phyloP scores from a whole-genome alignment of 2,797 vertebrate species.

The Knipowitschia caucasica region DNA sequence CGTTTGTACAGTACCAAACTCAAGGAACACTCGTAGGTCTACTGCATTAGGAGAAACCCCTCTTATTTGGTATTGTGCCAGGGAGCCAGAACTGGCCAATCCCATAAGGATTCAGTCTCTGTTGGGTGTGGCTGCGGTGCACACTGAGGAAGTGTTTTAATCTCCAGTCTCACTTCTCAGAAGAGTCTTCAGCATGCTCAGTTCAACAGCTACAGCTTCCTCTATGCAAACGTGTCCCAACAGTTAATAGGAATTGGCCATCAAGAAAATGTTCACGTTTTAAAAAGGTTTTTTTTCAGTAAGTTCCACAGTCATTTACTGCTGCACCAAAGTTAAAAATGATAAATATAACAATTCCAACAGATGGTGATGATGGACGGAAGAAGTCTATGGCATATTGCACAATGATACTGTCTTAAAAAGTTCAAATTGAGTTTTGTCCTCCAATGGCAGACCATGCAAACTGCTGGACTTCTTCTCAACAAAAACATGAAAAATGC shows the following conservation, averaged over 20 bases:
- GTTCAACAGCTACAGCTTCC: constrained; percentile 55
- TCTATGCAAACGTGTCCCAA: constrained; percentile 62
- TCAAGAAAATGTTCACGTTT: constrained; percentile 60
- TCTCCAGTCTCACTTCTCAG: constrained; percentile 35
- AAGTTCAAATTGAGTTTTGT: constrained; percentile 53
- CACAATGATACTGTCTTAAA: constrained; percentile 73
- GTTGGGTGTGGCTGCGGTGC: constrained; percentile 61
- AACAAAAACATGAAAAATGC: constrained; percentile 36
- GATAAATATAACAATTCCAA: constrained; percentile 17
- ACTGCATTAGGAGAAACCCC: constrained; percentile 80
- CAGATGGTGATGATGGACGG: constrained; percentile 65
- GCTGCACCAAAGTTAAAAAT: constrained; percentile 48
- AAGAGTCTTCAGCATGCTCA: constrained; percentile 43
- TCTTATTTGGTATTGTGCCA: constrained; percentile 82
- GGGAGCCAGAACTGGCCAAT: constrained; percentile 61
- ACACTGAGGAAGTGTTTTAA: constrained; percentile 63
- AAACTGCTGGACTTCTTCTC: constrained; percentile 37
- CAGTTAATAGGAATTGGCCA: constrained; percentile 51
- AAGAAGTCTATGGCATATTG: constrained; percentile 77
- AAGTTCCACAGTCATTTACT: constrained; percentile 67
- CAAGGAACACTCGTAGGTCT: constrained; percentile 74
- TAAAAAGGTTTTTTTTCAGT: constrained; percentile 49
- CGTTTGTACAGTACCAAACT: constrained; percentile 75
- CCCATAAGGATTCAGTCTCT: constrained; percentile 60
- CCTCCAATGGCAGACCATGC: constrained; percentile 43